Evolutionary conservation across 2,888 invertebrate genomes (phyloP), one percentile per base, ranked within the genome.

Genomic region (Cheilosia grossa): DNA sequence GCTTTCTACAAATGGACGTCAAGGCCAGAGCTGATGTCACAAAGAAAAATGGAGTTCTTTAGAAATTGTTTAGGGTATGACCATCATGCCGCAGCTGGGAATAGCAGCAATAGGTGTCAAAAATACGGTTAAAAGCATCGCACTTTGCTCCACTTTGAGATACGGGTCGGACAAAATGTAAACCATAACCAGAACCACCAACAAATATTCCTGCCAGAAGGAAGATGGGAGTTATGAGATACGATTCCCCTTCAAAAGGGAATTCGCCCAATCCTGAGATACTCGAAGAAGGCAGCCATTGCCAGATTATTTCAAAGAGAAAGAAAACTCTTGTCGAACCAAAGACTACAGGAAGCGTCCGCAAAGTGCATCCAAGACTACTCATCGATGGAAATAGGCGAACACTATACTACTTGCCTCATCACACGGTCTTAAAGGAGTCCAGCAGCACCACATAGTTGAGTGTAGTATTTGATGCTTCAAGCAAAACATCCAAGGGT

Each of bases 281-380:
- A 58, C 37, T 70, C 70, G 0, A 70, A 49, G 47, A 42, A 30
- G 4, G 58, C 70, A n/a, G 58, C 58, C 9, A 58, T 70, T 37
- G 58, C 33, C n/a, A 58, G 47, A 58, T 70, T 67, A 15, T 54
- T 67, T 54, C 33, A 54, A 3, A 54, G 33, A 17, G 30, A 30
- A 33, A 54, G 33, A 54, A 54, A 54, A 37, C 58, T 58, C 21
- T n/a, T 37, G 37, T n/a, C 58, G 17, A 33, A 58, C 33, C 17
- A 54, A 33, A 33, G 3, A 10, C 15, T 54, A 10, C 17, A 21
- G 7, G 40, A 58, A 21, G 21, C 19, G 2, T 56, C 37, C 10
- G 37, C 40, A 0, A 33, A 56, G 13, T 53, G 67, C 42, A 27
- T 67, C 1, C 24, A 44, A 1, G 54, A 69, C 9, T 64, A 64